Percentiles rank a stretch among this genome's conserved stretches.
phyloP scores from a whole-genome alignment of 1,140 invertebrate genomes.

The Centruroides sculpturatus region DNA sequence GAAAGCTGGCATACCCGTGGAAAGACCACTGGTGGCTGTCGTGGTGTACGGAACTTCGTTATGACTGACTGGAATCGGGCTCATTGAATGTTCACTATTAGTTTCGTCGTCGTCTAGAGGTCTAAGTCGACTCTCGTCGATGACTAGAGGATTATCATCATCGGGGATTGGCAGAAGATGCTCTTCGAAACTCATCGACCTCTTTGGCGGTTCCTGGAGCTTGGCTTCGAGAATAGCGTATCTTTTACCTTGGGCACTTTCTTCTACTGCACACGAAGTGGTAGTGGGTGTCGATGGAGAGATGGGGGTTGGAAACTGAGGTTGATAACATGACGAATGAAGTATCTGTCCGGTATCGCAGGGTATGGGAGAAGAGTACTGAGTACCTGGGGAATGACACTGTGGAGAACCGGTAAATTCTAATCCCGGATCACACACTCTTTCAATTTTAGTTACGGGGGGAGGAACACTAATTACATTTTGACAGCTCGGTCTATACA shows the following conservation, averaged over 20 bases:
- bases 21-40: neutral
- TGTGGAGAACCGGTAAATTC: neutral
- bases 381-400: neutral
- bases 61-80: neutral
- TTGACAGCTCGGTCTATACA: neutral
- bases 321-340: neutral
- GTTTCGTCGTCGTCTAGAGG: constrained; percentile 1
- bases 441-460: neutral
- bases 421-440: no score
- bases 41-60: neutral
- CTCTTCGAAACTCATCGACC: constrained; percentile 9
- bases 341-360: no score
- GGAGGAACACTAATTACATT: neutral
- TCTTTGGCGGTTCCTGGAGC: neutral
- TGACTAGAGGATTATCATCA: constrained; percentile 17
- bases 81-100: neutral
- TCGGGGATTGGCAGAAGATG: constrained; percentile 14
- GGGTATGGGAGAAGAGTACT: neutral
- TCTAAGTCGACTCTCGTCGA: constrained; percentile 12
- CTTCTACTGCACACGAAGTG: neutral
- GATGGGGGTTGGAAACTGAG: neutral
- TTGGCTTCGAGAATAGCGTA: constrained; percentile 7
- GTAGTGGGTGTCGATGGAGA: neutral
- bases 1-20: neutral
- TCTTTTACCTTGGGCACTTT: neutral